Evolutionary conservation across 1,140 invertebrate genomes (phyloP), one percentile per base, ranked within the genome.

Genomic region (Coptotermes formosanus): DNA sequence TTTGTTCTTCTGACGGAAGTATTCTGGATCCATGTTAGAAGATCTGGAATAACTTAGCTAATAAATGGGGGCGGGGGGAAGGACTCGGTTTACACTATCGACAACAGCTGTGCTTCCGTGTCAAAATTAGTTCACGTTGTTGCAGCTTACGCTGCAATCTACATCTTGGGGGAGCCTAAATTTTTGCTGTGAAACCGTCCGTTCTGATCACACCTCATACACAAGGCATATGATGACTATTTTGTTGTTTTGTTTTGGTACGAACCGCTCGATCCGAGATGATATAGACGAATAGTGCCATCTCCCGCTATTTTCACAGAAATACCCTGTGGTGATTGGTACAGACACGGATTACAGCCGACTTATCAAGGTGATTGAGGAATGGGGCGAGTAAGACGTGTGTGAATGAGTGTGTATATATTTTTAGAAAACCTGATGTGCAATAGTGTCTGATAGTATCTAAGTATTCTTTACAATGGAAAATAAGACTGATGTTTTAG

Each of bases 401-500:
- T 75, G 64, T 75, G 64, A 75, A 30, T 75, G 64, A 75, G 1
- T 75, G 64, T 75, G 25, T 30, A 7, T 75, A 9, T n/a, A 30
- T n/a, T 75, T 75, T 75, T 30, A 55, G 25, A 30, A 75, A n/a
- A n/a, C 4, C 30, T 75, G n/a, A 30, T 25, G n/a, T 75, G 11
- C 25, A 75, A 23, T 6, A 64, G 64, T 75, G n/a, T n/a, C n/a
- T 75, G n/a, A 30, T n/a, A 4, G 8, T n/a, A 30, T n/a, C 30
- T 9, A n/a, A 30, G n/a, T 16, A 11, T 75, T 75, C 64, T 2
- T 75, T 75, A 75, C n/a, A 30, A 75, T 75, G 64, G 64, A 75
- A n/a, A 75, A 75, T 75, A 75, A 75, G 64, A 16, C n/a, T 75
- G 64, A 75, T 16, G 48, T 48, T 25, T 82, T 85, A 32, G 84